phyloP scores from a whole-genome alignment of 2,113 vertebrate genomes.

The Triplophysa tibetana region DNA sequence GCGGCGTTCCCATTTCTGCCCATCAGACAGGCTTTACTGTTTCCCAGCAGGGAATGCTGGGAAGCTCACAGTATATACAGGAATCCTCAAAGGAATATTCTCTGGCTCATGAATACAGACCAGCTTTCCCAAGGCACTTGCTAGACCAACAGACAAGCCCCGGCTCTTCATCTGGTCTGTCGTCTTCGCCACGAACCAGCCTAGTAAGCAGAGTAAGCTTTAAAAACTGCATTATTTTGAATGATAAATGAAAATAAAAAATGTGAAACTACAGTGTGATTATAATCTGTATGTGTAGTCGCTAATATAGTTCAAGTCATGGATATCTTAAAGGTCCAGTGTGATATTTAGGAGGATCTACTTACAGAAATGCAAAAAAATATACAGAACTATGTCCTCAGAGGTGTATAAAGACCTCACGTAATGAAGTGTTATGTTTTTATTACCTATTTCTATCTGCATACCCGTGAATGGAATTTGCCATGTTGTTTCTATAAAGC shows the following conservation, averaged over 20 bases:
- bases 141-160: conserved; percentile 28
- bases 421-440: too few species aligned
- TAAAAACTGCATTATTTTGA: background rate
- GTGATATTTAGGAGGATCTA: too few species aligned
- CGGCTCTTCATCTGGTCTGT: conserved; percentile 59
- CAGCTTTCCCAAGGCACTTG: conserved; percentile 28
- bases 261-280: too few species aligned
- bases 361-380: too few species aligned
- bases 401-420: too few species aligned
- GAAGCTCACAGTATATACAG: conserved; percentile 28
- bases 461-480: too few species aligned
- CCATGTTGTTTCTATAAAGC: too few species aligned
- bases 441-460: too few species aligned
- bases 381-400: too few species aligned
- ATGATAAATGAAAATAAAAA: background rate
- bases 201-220: conserved; percentile 71
- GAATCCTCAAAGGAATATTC: conserved; percentile 8
- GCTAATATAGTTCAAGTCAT: too few species aligned
- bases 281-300: too few species aligned
- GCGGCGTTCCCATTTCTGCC: background rate
- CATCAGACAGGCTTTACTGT: conserved; percentile 15
- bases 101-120: conserved; percentile 9
- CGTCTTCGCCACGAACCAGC: conserved; percentile 64
- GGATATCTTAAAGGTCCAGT: too few species aligned
- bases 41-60: conserved; percentile 41